These are phyloP conservation scores for Diorhabda carinulata DNA, from an alignment of 1,140 invertebrate species.

Conservation along the genomic window DNA sequence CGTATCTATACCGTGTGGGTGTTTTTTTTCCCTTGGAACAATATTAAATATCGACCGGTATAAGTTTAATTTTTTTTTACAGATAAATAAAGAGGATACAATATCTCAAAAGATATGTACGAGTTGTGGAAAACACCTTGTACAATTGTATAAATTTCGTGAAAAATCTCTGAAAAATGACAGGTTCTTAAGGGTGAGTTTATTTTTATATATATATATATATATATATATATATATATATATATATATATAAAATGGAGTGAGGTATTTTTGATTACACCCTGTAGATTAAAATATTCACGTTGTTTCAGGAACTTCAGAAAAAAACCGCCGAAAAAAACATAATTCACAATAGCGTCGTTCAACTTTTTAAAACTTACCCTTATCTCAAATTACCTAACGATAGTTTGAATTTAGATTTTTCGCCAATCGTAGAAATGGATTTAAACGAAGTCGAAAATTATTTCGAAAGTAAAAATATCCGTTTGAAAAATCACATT, in stretches of 20 bases:
- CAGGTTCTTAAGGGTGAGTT: slow-evolving; percentile 16
- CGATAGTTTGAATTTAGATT: slow-evolving; percentile 6
- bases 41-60: too few relatives aligned
- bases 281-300: neutral
- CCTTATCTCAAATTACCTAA: slow-evolving; percentile 19
- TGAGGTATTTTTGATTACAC: neutral
- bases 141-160: slow-evolving; percentile 24
- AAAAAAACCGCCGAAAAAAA: slow-evolving; percentile 12
- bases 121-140: slow-evolving; percentile 16
- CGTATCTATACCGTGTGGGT: too few relatives aligned
- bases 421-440: slow-evolving; percentile 17
- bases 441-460: slow-evolving; percentile 17
- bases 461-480: slow-evolving; percentile 21
- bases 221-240: neutral
- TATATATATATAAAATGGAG: neutral
- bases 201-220: neutral
- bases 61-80: slow-evolving; percentile 20
- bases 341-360: slow-evolving; percentile 15
- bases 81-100: slow-evolving; percentile 21
- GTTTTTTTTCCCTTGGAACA: too few relatives aligned
- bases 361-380: slow-evolving; percentile 15
- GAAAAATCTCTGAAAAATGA: slow-evolving; percentile 18
- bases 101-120: slow-evolving; percentile 25
- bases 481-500: slow-evolving; percentile 16
- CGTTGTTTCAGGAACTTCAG: slow-evolving; percentile 19